Base-by-base conservation (phyloP, 1,140 invertebrate species). In the Helicorthomorpha holstii region DNA sequence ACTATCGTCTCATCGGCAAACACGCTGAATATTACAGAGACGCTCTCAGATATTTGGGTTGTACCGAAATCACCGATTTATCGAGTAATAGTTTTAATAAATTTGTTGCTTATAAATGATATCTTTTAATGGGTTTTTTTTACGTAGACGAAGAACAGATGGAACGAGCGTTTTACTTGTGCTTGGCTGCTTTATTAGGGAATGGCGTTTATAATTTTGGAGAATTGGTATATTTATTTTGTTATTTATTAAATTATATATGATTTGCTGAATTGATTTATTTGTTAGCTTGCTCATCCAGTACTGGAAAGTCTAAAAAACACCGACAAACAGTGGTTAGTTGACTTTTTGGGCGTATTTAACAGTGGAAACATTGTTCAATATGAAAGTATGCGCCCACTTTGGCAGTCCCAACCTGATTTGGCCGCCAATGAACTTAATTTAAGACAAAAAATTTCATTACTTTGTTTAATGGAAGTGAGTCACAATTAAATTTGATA, bases 201-300 rank as follows among this genome's bases (percentile, higher is more conserved):
- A 86, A 97, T 61, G 87, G 85, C 38, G 86, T 98, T 19, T 98
- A 97, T 66, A 98, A 98, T 68, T 82, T 98, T 61, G 94, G 93
- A 0, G 95, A 98, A 72, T 69, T 99, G 61, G 78, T 85, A 61
- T 68, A 70, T 69, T 27, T 26, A 47, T 12, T 45, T 19, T 54
- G 19, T 12, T 41, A 12, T 19, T 41, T 46, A 21, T 46, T 46
- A 19, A 22, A 22, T 46, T 46, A 7, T 46, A 7, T 46, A 46
- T 22, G 44, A 46, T 4, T 46, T 10, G 19, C 7, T 25, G 12
- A 7, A 7, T 46, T 21, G 19, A 4, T 12, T 55, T 51, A 50
- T 49, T 63, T 34, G 64, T 42, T 27, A 85, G 81, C 65, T 97
- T 26, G 88, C 90, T 22, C 94, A 98, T 75, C 89, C 91, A 1